These are phyloP conservation scores for Branchinecta lynchi DNA, from an alignment of 1,140 invertebrate species.

Conservation along the genomic window DNA sequence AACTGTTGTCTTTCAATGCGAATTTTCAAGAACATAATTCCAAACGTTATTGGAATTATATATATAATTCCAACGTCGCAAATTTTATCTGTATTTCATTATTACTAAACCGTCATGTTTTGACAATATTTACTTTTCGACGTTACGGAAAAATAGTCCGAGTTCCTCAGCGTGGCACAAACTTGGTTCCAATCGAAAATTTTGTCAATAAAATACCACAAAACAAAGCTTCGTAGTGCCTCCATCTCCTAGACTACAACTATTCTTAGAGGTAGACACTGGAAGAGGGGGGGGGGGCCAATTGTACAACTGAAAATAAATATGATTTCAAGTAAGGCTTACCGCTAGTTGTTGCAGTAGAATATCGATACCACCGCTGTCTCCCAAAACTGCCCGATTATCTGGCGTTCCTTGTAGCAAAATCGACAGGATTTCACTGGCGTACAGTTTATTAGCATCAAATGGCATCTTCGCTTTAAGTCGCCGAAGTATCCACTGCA, in stretches of 20 bases:
- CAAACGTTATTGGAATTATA: no score
- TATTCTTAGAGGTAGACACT: not conserved
- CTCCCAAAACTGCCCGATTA: constrained; percentile 66
- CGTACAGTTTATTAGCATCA: constrained; percentile 90
- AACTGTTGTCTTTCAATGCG: no score
- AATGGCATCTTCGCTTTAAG: constrained; percentile 72
- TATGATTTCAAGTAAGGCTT: constrained; percentile 29
- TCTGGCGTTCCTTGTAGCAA: constrained; percentile 75
- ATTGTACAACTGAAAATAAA: not conserved
- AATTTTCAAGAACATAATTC: no score
- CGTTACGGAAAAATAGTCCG: no score
- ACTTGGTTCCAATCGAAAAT: no score
- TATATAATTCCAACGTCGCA: no score
- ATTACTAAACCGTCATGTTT: no score
- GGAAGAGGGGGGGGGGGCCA: not conserved
- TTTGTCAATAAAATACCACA: no score
- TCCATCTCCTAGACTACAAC: not conserved
- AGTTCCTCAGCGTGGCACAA: no score
- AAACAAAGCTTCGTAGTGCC: no score
- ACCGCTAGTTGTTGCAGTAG: constrained; percentile 85
- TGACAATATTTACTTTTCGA: no score
- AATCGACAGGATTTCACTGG: constrained; percentile 90
- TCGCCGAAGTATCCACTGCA: constrained; percentile 82
- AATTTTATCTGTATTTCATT: no score
- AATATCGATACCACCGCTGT: constrained; percentile 90